Evolutionary conservation across 92 coral and sea anemone species (phyloP).

Genomic region (Porites lobata): DNA sequence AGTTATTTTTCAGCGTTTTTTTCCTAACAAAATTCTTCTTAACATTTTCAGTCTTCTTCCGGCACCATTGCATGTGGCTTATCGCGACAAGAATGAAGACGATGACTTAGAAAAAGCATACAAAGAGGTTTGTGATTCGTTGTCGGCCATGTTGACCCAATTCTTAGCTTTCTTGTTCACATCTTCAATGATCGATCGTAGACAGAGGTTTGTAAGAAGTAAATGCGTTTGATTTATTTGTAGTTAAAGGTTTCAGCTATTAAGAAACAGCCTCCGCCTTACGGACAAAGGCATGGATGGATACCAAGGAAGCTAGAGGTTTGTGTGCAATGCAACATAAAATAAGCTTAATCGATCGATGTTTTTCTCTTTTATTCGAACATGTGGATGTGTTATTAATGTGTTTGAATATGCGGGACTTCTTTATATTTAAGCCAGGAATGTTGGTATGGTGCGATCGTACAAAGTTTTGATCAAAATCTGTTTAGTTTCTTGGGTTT

Average conservation of each 20-base stretch:
- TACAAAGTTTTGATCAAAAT: too few relatives aligned
- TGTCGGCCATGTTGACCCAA: conserved; percentile 54
- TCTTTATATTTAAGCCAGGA: too few relatives aligned
- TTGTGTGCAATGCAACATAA: background rate
- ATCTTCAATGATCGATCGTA: conserved; percentile 12
- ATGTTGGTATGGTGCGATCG: too few relatives aligned
- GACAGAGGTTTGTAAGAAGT: background rate
- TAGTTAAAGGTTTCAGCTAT: conserved; percentile 75
- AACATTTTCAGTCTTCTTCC: conserved; percentile 84
- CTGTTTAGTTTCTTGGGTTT: too few relatives aligned
- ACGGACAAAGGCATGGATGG: conserved; percentile 96
- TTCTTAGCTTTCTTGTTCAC: background rate
- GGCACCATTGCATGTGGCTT: conserved; percentile 89
- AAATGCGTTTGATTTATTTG: background rate
- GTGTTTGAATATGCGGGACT: too few relatives aligned
- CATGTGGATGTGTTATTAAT: too few relatives aligned
- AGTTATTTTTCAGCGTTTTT: background rate
- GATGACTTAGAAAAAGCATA: conserved; percentile 92
- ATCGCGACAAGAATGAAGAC: conserved; percentile 86
- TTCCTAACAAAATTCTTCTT: background rate
- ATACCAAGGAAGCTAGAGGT: conserved; percentile 96
- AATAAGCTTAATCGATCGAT: background rate
- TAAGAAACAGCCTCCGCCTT: conserved; percentile 97
- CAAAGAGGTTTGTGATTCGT: conserved; percentile 63
- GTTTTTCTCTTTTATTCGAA: too few relatives aligned